A percentile compares a stretch with the other conserved stretches of the same genome.
These are phyloP conservation scores for Leucozona laternaria DNA, from an alignment of 2,888 invertebrate genomes.

Conservation along the genomic window DNA sequence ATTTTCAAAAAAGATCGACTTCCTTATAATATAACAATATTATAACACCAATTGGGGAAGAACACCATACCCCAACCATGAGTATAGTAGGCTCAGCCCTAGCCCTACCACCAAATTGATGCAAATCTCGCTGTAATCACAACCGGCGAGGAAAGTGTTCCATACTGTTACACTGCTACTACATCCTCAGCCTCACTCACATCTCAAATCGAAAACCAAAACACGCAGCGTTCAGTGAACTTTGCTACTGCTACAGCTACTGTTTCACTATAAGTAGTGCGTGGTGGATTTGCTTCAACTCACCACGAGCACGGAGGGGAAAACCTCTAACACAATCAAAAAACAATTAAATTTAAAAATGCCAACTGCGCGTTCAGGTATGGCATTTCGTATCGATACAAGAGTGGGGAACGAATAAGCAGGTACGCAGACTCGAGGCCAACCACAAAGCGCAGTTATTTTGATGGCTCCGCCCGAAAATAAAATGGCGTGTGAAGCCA, in stretches of 20 bases:
- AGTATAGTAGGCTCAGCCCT: background rate
- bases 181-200: background rate
- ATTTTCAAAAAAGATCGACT: conserved; percentile 14
- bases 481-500: conserved; percentile 82
- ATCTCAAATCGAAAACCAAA: conserved; percentile 54
- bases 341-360: background rate
- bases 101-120: conserved; percentile 10
- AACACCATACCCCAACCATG: background rate
- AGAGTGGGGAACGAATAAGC: conserved; percentile 65
- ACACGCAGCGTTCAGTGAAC: conserved; percentile 72
- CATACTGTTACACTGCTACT: conserved; percentile 9
- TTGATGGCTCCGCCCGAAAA: conserved; percentile 81
- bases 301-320: conserved; percentile 65
- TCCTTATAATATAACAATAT: background rate
- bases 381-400: too few relatives aligned
- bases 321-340: conserved; percentile 28
- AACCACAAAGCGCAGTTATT: conserved; percentile 62
- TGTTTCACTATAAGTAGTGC: background rate
- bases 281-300: conserved; percentile 34
- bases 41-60: conserved; percentile 1
- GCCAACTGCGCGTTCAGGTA: conserved; percentile 17
- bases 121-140: conserved; percentile 21
- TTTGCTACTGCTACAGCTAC: background rate
- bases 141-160: conserved; percentile 22
- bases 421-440: conserved; percentile 68